These are phyloP conservation scores for Onychostoma macrolepis DNA, from an alignment of 2,113 vertebrate genomes.

Conservation along the genomic window DNA sequence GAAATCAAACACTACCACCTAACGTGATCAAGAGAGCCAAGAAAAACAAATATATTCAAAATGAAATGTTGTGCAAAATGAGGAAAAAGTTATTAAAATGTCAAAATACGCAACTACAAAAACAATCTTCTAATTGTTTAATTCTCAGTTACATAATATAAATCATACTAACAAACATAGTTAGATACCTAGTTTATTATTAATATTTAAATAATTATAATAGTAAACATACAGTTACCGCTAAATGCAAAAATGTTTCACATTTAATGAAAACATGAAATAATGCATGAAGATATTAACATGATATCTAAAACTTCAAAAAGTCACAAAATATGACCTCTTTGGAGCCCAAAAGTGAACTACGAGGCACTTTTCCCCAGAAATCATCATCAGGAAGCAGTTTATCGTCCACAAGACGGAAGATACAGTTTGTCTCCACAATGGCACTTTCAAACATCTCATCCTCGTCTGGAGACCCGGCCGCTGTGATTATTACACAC, in stretches of 20 bases:
- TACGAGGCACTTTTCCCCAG: conserved; percentile 93
- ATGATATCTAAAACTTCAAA: not conserved
- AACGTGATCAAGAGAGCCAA: conserved; percentile 32
- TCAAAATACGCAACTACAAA: not conserved
- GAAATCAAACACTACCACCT: conserved; percentile 98
- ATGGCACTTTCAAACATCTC: conserved; percentile 93
- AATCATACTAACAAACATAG: not conserved
- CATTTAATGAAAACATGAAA: not conserved
- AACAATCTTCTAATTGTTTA: not conserved
- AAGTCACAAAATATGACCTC: conserved; percentile 78
- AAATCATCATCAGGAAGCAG: conserved; percentile 94
- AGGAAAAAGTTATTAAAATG: not conserved
- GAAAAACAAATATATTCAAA: not conserved
- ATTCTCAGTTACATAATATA: not conserved
- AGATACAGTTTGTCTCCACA: conserved; percentile 98
- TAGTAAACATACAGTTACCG: not conserved
- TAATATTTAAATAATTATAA: not conserved
- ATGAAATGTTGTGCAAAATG: not conserved
- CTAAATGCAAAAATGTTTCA: not conserved
- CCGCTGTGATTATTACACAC: conserved; percentile 70
- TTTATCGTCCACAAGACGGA: conserved; percentile 90
- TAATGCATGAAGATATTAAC: not conserved
- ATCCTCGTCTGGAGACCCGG: conserved; percentile 90
- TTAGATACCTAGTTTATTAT: not conserved
- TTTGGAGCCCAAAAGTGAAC: conserved; percentile 85